Base-by-base conservation (phyloP, 2,888 invertebrate species). In the Byasa hedistus region DNA sequence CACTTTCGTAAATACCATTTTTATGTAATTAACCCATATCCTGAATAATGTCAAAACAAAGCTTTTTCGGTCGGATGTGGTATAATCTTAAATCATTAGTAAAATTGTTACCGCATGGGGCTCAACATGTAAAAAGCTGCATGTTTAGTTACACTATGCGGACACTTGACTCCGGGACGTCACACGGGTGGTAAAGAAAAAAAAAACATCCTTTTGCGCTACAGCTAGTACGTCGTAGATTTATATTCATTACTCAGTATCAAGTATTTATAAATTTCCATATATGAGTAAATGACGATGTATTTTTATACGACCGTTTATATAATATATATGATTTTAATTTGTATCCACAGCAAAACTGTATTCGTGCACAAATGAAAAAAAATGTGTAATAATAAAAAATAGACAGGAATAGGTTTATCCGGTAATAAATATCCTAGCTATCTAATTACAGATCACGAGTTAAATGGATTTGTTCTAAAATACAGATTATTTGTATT, bases 101-200 rank as follows among this genome's bases (percentile, higher is more conserved):
- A 22, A 36, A 56, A 65, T 61, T 10, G 48, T 39, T 65, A 36
- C 51, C 36, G 27, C 61, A 61, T 61, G 57, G 56, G n/a, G 12
- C 1, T 51, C 32, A n/a, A 21, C 12, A 32, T 36, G n/a, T 56
- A 65, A 61, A 60, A 64, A 57, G 32, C 48, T 63, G 48, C 48
- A 36, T 22, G 55, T 48, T 61, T 54, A 55, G 36, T n/a, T 22
- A 22, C 24, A 24, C 21, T 55, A 59, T 65, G 54, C 56, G 27
- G 44, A 54, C 59, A 27, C 27, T 44, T 57, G 52, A 36, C 57
- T 63, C 36, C 36, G 15, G 10, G 23, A 55, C 24, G 10, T 60
- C 8, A 54, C 12, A 44, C 23, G 24, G 54, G 5, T 23, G 10
- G 59, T 44, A 61, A 22, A 7, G 54, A 55, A 59, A 65, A 55